Evolutionary conservation across 2,113 vertebrate genomes (phyloP), one percentile per base, ranked within the genome.

Genomic region (Xenus cinereus): DNA sequence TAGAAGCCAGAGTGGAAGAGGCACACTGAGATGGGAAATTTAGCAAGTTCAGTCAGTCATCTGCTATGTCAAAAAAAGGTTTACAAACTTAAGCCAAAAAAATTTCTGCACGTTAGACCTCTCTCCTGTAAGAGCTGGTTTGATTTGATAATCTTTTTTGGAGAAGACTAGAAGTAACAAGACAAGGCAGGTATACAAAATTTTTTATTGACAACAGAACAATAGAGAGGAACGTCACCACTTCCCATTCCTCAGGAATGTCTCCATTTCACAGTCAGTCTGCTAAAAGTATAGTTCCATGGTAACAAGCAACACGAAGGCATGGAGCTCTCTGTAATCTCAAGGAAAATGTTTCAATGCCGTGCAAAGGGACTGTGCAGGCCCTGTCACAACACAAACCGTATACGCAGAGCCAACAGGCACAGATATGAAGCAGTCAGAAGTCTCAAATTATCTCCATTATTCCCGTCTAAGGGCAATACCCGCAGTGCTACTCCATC

Each of bases 181-280:
- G 96, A 96, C 90, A 93, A 96, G 89, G 82, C 95, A 97, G 94
- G 86, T 98, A 97, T 98, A 97, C 85, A 98, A 98, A 98, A 98
- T 95, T 82, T 97, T 98, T 98, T 98, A 98, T 98, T 98, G 97
- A 97, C 97, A 98, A 97, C 83, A 94, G 97, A 98, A 97, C 98
- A 98, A 97, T 87, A 97, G 96, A 98, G 97, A 98, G 84, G 98
- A 98, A 98, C 26, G 46, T 97, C 96, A 98, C 97, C 97, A 98
- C 97, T 97, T 97, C 93, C 95, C 97, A 84, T 97, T 98, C 96
- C 97, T 98, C 97, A 96, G 97, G 97, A 98, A 98, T 98, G 97
- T 97, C 96, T 97, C 93, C 97, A 97, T 97, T 97, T 98, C 97
- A 95, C 94, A 94, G 94, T 97, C 97, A 97, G 90, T 94, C 93